phyloP scores from a whole-genome alignment of 2,797 vertebrate genomes.

The Cyprinodon diabolis region DNA sequence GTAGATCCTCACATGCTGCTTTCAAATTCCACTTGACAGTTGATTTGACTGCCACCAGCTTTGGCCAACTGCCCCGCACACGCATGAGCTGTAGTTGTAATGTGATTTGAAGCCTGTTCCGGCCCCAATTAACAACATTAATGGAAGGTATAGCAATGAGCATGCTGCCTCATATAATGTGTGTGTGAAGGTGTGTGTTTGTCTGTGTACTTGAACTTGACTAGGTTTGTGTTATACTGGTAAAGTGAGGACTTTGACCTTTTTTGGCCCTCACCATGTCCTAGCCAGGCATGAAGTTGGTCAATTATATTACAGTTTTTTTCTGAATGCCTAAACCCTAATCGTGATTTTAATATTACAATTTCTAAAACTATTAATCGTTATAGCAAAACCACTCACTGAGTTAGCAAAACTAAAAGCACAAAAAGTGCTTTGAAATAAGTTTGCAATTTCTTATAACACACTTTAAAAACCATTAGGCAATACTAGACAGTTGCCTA shows the following conservation, averaged over 20 bases:
- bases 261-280: too few relatives aligned
- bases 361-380: too few relatives aligned
- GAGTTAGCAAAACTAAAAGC: too few relatives aligned
- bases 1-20: constrained; percentile 45
- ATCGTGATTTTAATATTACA: too few relatives aligned
- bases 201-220: constrained; percentile 2
- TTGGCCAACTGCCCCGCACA: neutral
- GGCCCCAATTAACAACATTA: constrained; percentile 40
- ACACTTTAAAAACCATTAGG: too few relatives aligned
- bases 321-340: too few relatives aligned
- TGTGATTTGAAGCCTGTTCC: constrained; percentile 7
- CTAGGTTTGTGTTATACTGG: constrained; percentile 23
- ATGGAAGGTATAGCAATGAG: constrained; percentile 23
- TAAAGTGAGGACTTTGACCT: fast-evolving
- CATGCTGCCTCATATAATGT: constrained; percentile 6
- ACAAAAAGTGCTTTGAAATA: too few relatives aligned
- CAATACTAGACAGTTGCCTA: too few relatives aligned
- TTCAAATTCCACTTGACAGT: constrained; percentile 42
- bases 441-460: too few relatives aligned
- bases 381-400: too few relatives aligned
- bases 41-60: constrained; percentile 27
- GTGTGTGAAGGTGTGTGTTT: constrained; percentile 9
- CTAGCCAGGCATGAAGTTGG: too few relatives aligned
- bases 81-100: neutral
- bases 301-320: too few relatives aligned